Evolutionary conservation across 1,140 invertebrate species (phyloP), one percentile per base, ranked within the genome.

Genomic region (Hypothenemus hampei): DNA sequence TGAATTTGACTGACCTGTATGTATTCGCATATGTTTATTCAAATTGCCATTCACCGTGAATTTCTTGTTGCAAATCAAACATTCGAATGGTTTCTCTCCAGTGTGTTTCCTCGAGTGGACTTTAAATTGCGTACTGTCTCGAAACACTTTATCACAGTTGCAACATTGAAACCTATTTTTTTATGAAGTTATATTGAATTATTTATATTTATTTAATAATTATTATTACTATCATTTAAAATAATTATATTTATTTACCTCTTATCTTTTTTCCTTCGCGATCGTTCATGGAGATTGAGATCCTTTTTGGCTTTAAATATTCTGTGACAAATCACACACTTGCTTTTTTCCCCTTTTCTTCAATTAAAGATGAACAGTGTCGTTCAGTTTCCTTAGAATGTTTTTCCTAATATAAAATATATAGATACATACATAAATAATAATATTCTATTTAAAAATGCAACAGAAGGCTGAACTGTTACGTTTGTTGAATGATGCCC

Each of bases 41-140:
- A 68, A 48, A 55, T 68, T 66, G 15, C 65, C 65, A 55, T 66
- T 68, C 13, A 66, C 65, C 7, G 67, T 66, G 59, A 72, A 72
- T 22, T 63, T 60, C 73, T 94, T 95, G 26, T 80, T 79, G 66
- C 91, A 93, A 35, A 79, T 77, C 51, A 79, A 75, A 73, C 91
- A 94, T 49, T 79, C 74, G 68, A 85, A 91, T 6, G 90, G 90
- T 65, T 88, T 88, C 58, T 83, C 78, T 13, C 81, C 87, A 47
- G 81, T 89, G 70, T 94, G 91, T 37, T 61, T 63, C 11, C 66
- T 59, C 2, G 52, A 41, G 48, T 70, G 69, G 3, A 67, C 63
- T 35, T 62, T 67, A 33, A 69, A 50, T 24, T 68, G 64, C n/a
- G 63, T 63, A 41, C 61, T 66, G 47, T 68, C 64, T 7, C 62